Base-by-base conservation (phyloP, 2,113 vertebrate species). In the Lanius collurio region DNA sequence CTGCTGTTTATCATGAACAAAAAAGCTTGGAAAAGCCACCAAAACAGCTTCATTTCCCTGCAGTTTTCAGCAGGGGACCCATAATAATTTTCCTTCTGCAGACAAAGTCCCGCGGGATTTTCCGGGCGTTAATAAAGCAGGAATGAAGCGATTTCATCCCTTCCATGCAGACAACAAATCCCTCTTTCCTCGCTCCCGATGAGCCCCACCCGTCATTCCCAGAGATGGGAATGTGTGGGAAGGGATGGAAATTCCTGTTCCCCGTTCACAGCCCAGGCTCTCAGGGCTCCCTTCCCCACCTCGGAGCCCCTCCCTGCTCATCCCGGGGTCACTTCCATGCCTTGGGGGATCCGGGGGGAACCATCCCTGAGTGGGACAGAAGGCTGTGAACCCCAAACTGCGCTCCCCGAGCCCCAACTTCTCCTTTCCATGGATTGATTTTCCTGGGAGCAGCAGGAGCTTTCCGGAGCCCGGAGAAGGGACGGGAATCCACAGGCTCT, bases 351-450 rank as follows among this genome's bases (percentile, higher is more conserved):
- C 55, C 31, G 1, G 46, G 6, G 46, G 23, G 23, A 47, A 80
- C 20, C 65, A 46, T 22, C 70, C 31, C 6, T 5, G 63, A 69
- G 21, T 7, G 18, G 56, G 26, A 21, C 4, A 33, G 46, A 71
- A 26, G 0, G 0, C 56, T 50, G 30, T 2, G 12, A 28, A 14
- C 9, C 15, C 15, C 7, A 47, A 59, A 57, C 2, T 26, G 9
- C n/a, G 33, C 35, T 56, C 18, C n/a, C 27, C 0, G 1, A 21
- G 44, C 16, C 64, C 35, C 30, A 20, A 8, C 2, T 21, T 55
- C 7, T 22, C 11, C 15, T 18, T 33, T 57, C 24, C 7, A 13
- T 0, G 16, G 27, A 16, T 9, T 11, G 89, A 39, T 85, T 82
- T 95, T 46, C 67, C 63, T 27, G 35, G 42, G 22, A 33, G 69